A percentile compares a stretch with the other conserved stretches of the same genome.
Conservation (phyloP, 1,140 invertebrate genomes). For the Apis mellifera region DNA sequence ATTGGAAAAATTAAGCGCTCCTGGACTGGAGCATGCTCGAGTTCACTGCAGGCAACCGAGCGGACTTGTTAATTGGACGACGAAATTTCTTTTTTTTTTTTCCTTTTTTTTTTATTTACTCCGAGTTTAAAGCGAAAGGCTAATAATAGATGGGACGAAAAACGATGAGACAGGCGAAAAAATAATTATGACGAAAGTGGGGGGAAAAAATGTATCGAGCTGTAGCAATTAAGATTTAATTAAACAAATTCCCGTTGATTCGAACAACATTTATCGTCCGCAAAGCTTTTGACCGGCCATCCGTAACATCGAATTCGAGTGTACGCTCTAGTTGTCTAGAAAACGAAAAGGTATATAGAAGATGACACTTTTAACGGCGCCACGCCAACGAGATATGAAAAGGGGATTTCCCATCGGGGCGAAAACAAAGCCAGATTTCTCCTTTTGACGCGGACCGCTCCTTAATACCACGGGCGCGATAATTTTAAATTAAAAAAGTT, state of each 20-base stretch:
- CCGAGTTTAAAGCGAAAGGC: too few species aligned
- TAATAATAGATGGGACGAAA: not conserved
- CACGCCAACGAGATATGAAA: not conserved
- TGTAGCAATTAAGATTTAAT: not conserved
- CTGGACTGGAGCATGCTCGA: not conserved
- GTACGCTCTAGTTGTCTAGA: constrained; percentile 3
- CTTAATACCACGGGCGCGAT: constrained; percentile 31
- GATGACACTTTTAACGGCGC: constrained; percentile 2
- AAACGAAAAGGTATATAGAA: constrained; percentile 15
- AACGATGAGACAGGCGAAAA: not conserved
- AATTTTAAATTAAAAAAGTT: constrained; percentile 38
- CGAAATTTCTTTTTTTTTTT: not conserved
- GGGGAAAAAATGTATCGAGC: not conserved
- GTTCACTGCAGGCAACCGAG: not conserved
- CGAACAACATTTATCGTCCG: too few species aligned
- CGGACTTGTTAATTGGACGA: not conserved
- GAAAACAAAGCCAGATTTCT: constrained; percentile 51
- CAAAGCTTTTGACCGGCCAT: not conserved
- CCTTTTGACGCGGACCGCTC: not conserved
- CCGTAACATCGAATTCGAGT: not conserved
- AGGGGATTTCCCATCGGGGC: constrained; percentile 33
- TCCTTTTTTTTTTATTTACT: too few species aligned
- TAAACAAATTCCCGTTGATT: not conserved
- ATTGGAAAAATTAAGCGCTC: not conserved
- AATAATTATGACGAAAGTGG: not conserved